Base-by-base conservation (phyloP, 1,140 invertebrate genomes). In the Stenopsyche tienmushanensis region DNA sequence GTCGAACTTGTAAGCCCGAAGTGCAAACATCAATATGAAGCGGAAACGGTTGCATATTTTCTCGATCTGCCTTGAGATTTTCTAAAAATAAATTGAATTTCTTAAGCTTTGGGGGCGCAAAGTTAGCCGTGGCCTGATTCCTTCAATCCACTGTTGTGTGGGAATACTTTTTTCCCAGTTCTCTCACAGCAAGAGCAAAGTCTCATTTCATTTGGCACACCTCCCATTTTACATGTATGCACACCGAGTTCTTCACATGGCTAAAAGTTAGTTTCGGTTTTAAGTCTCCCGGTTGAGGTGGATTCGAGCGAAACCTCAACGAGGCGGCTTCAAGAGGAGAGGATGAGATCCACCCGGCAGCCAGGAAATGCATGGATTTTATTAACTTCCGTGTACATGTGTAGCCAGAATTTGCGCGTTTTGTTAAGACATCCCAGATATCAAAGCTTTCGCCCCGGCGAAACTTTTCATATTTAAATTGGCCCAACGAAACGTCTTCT, bases 211-310 rank as follows among this genome's bases (percentile, higher is more conserved):
- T 52, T 58, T 23, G 23, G 34, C 53, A 39, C 26, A 47, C 64
- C 55, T 17, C 53, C 54, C 64, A 20, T 5, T 34, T 34, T 5
- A 7, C 13, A 34, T 7, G 29, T 34, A 34, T 26, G 39, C 44
- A 5, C 5, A 17, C 54, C 64, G 59, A 65, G 44, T 65, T 65
- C 45, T 41, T 41, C 53, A 60, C 57, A 58, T 60, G 34, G 58
- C 25, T 18, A 25, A 44, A 66, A 66, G 49, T 50, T 66, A 54
- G 65, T 47, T 60, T 44, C 49, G 59, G 49, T 66, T 66, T 65
- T 66, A 66, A 66, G 65, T 66, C 65, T n/a, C 53, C 54, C 39
- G 64, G 64, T 59, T 59, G 52, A 55, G n/a, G n/a, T n/a, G 29
- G 29, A 34, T 7, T 5, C 29, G 5, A 13, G 29, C 29, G 29